Evolutionary conservation across 2,113 vertebrate species (phyloP), one percentile per base, ranked within the genome.

Genomic region (Menura novaehollandiae): DNA sequence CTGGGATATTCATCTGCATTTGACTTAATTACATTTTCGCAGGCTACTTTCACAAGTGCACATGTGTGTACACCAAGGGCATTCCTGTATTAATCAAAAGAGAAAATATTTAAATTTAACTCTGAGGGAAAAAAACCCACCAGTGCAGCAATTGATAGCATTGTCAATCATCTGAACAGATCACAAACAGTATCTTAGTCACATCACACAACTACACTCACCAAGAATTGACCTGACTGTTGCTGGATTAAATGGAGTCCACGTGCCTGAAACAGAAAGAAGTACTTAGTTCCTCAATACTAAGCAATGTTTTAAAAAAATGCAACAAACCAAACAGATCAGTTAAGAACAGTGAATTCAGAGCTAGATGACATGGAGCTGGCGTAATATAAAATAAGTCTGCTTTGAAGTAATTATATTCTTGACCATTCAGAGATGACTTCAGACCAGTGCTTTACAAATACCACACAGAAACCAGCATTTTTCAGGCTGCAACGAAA

Each of bases 231-330:
- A 99, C 87, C 99, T 98, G 66, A 99, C 99, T 1, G 99, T 99
- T 97, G 99, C 99, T 28, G 99, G 99, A 90, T 99, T 99, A 97
- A 99, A 99, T 5, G 99, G 99, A 88, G 99, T 99, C 99, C 99
- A 99, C 0, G 99, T 99, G 84, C 99, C 99, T 99, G 98, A 82
- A 98, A 98, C 37, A 93, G 64, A 97, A 47, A 97, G 77, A 83
- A 75, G 47, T 33, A 47, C 27, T 96, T 75, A 85, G 47, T 78
- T 92, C 21, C 60, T 75, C 44, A 51, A 8, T 43, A 37, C 21
- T 37, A 81, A 27, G 79, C n/a, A 18, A 37, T 7, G 21, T 23
- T 58, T 41, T 5, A 55, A 59, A 39, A 76, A 84, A 85, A 27
- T 11, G 27, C 44, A 74, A 21, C 26, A 11, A 49, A 62, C 17